A percentile compares a stretch with the other conserved stretches of the same genome.
phyloP scores from a whole-genome alignment of 2,113 vertebrate genomes.

The Cervus canadensis region DNA sequence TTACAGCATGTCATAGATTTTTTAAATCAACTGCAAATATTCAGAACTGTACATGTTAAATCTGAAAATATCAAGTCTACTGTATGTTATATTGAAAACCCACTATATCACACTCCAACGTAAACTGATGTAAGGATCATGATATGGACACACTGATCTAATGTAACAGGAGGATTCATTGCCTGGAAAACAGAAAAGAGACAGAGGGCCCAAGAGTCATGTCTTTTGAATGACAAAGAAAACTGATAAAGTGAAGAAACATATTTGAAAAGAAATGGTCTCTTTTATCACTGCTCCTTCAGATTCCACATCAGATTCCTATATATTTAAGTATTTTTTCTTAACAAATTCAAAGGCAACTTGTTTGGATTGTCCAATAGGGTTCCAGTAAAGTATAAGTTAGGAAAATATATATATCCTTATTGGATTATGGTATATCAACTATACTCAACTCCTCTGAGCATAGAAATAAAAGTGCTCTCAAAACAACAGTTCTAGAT shows the following conservation, averaged over 20 bases:
- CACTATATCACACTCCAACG: not conserved
- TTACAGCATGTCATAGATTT: not conserved
- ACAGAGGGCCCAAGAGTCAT: not conserved
- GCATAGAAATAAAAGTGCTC: not conserved
- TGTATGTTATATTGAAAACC: not conserved
- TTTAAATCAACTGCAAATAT: not conserved
- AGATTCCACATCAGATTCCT: not conserved
- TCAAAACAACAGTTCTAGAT: not conserved
- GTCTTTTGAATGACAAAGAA: not conserved
- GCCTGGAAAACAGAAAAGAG: not conserved
- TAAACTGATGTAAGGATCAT: not conserved
- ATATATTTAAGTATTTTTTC: not conserved
- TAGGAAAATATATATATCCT: not conserved
- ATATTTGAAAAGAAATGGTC: not conserved
- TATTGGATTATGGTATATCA: not conserved
- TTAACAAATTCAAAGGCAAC: not conserved
- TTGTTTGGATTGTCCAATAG: not conserved
- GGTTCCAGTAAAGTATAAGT: not conserved
- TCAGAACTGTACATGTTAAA: not conserved
- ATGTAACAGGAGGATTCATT: not conserved
- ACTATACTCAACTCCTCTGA: not conserved
- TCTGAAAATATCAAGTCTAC: not conserved
- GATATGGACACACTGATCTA: not conserved
- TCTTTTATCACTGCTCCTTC: not conserved
- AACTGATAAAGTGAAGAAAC: not conserved